phyloP scores from a whole-genome alignment of 2,797 vertebrate genomes.

The Pseudocheirus occidentalis region DNA sequence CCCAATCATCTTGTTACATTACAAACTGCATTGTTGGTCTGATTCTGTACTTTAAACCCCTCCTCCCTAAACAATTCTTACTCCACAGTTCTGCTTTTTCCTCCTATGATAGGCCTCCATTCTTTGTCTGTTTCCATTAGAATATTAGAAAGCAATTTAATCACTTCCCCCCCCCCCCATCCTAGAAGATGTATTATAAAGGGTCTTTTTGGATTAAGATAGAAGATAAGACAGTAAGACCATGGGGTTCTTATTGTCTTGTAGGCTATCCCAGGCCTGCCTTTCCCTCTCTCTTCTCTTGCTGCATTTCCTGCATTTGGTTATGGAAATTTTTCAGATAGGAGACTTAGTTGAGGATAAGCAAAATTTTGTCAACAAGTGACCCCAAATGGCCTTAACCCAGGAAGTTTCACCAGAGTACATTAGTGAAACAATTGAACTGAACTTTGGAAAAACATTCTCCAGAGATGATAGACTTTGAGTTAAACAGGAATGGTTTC shows the following conservation, averaged over 20 bases:
- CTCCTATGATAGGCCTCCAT: constrained; percentile 2
- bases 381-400: constrained; percentile 4
- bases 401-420: constrained; percentile 3
- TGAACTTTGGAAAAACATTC: background rate
- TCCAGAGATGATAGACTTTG: background rate
- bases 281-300: constrained; percentile 5
- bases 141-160: constrained; percentile 12
- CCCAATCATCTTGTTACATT: background rate
- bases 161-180: background rate
- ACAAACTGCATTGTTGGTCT: background rate
- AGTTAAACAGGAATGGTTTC: constrained; percentile 20
- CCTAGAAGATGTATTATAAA: constrained; percentile 25
- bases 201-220: background rate
- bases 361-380: constrained; percentile 3
- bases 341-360: constrained; percentile 1
- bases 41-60: background rate
- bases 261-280: background rate
- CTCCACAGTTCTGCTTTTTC: constrained; percentile 31
- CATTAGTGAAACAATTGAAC: background rate
- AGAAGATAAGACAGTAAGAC: background rate
- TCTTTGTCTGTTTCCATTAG: background rate
- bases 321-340: constrained; percentile 7
- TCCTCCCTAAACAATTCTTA: background rate
- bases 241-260: background rate
- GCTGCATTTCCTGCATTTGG: constrained; percentile 7